A percentile compares a stretch with the other conserved stretches of the same genome.
These are phyloP conservation scores for Poeciliopsis turrubarensis DNA, from an alignment of 2,113 vertebrate species.

Conservation along the genomic window DNA sequence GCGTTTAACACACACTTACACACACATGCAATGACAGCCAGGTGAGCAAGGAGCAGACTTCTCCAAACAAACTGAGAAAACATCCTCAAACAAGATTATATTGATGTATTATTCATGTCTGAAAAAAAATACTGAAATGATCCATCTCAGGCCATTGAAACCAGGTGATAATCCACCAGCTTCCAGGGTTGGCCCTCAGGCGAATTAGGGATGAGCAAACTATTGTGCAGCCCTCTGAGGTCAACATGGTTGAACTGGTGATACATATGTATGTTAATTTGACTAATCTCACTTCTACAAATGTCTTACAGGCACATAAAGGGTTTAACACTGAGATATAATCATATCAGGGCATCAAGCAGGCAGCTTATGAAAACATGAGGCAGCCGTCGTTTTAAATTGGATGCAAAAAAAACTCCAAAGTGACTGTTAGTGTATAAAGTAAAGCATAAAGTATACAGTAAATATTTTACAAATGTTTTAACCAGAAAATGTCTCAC, in stretches of 20 bases:
- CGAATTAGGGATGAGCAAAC: slow-evolving; percentile 70
- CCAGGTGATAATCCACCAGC: slow-evolving; percentile 78
- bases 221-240: slow-evolving; percentile 74
- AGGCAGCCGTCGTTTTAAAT: slow-evolving; percentile 60
- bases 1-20: slow-evolving; percentile 36
- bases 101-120: slow-evolving; percentile 77
- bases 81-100: slow-evolving; percentile 67
- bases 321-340: slow-evolving; percentile 77
- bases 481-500: background rate
- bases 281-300: slow-evolving; percentile 80
- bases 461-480: background rate
- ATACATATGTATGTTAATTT: slow-evolving; percentile 83
- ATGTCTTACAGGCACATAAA: slow-evolving; percentile 82
- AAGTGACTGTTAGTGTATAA: slow-evolving; percentile 26
- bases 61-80: slow-evolving; percentile 71
- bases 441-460: slow-evolving; percentile 19
- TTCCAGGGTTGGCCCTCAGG: slow-evolving; percentile 66
- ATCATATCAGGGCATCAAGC: slow-evolving; percentile 78
- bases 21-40: slow-evolving; percentile 57
- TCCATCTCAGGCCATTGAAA: slow-evolving; percentile 77
- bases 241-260: slow-evolving; percentile 76
- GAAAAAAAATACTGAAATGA: slow-evolving; percentile 65
- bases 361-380: slow-evolving; percentile 64
- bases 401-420: slow-evolving; percentile 41
- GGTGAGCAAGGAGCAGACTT: slow-evolving; percentile 62